These are phyloP conservation scores for Apotomis capreana DNA, from an alignment of 2,888 invertebrate genomes.

Conservation along the genomic window DNA sequence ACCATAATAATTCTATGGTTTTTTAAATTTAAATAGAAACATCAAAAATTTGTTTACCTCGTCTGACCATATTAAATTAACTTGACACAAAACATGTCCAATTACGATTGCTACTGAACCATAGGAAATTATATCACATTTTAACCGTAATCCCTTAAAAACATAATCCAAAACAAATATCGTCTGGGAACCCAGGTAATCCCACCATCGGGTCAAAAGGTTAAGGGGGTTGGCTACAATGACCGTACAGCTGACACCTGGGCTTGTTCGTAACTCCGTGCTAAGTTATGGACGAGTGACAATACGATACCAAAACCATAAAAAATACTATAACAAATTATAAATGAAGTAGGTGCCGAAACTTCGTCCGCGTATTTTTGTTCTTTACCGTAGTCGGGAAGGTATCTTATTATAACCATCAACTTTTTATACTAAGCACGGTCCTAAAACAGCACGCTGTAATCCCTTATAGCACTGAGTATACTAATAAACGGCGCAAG, in stretches of 20 bases:
- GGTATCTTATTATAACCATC: no score
- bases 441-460: no score
- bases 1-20: no score
- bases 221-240: conserved; percentile 60
- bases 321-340: not conserved
- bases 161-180: conserved; percentile 40
- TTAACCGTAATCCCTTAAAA: conserved; percentile 30
- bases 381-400: no score
- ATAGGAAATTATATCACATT: conserved; percentile 19
- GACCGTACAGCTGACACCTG: conserved; percentile 46
- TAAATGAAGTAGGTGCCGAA: not conserved
- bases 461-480: no score
- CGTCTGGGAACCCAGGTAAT: conserved; percentile 62
- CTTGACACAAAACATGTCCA: not conserved
- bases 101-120: conserved; percentile 12
- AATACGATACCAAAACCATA: not conserved
- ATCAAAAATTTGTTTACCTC: no score
- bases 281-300: not conserved
- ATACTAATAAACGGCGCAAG: no score
- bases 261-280: conserved; percentile 36
- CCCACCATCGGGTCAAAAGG: conserved; percentile 61
- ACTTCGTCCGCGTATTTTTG: no score
- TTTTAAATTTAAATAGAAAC: no score
- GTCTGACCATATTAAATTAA: not conserved
- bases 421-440: no score